Percentiles rank a stretch among this genome's conserved stretches.
Conservation (phyloP, 1,140 invertebrate genomes). For the Anoplolepis gracilipes region DNA sequence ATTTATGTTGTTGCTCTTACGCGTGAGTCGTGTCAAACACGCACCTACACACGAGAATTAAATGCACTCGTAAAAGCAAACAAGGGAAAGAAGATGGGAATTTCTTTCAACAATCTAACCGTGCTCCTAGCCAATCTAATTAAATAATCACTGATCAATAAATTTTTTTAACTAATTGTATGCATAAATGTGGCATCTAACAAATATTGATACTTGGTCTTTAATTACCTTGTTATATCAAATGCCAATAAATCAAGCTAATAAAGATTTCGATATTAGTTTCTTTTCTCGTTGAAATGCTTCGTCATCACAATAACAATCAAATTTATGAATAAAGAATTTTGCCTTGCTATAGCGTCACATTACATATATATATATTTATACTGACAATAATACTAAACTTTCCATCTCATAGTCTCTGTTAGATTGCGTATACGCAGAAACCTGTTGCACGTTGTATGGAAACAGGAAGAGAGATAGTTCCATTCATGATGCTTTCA, state of each 20-base stretch:
- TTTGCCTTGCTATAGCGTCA: too few relatives aligned
- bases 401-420: neutral
- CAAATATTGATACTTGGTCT: neutral
- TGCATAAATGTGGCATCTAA: neutral
- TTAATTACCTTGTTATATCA: neutral
- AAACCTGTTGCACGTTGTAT: conserved; percentile 66
- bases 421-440: conserved; percentile 47
- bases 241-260: neutral
- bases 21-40: conserved; percentile 47
- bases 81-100: conserved; percentile 13
- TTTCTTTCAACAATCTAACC: conserved; percentile 39
- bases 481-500: conserved; percentile 39
- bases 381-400: neutral
- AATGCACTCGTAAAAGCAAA: too few relatives aligned
- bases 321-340: neutral
- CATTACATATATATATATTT: neutral
- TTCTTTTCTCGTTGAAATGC: neutral
- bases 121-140: neutral
- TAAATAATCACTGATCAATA: neutral
- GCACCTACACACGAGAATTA: conserved; percentile 57
- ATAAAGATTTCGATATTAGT: neutral
- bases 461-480: conserved; percentile 7
- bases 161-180: neutral
- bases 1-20: conserved; percentile 47
- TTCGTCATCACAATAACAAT: neutral